These are phyloP conservation scores for Wasmannia auropunctata DNA, from an alignment of 1,140 invertebrate species.

Conservation along the genomic window DNA sequence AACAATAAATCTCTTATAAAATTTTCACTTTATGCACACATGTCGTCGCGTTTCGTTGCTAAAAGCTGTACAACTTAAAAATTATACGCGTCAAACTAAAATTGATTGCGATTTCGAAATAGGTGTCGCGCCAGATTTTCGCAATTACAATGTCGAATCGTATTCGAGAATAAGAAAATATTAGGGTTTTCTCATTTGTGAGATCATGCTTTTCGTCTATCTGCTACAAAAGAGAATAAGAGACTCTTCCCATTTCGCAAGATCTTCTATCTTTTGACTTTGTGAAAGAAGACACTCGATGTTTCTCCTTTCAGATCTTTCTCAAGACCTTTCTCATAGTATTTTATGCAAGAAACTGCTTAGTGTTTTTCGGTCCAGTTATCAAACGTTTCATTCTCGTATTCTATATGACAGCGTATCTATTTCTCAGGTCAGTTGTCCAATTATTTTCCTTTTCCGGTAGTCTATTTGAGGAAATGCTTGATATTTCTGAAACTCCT, in stretches of 20 bases:
- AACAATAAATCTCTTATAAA: background rate
- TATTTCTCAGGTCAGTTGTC: background rate
- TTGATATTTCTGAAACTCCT: background rate
- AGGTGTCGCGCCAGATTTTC: background rate
- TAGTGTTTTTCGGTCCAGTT: background rate
- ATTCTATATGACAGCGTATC: background rate
- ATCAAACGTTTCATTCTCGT: constrained; percentile 14
- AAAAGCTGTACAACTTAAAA: no score
- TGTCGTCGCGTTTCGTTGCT: background rate
- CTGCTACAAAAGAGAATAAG: background rate
- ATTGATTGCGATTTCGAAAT: background rate
- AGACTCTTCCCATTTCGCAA: background rate
- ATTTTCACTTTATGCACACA: constrained; percentile 15
- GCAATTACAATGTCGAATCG: background rate
- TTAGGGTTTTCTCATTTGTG: background rate
- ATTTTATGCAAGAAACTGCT: constrained; percentile 10
- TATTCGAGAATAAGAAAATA: background rate
- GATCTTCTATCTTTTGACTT: background rate
- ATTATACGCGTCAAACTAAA: background rate
- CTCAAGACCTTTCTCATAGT: background rate
- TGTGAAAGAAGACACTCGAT: background rate
- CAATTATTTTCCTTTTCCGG: background rate
- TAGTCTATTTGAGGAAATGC: background rate
- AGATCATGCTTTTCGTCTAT: background rate
- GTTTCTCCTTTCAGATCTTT: background rate